These are phyloP conservation scores for Microplitis demolitor DNA, from an alignment of 1,140 invertebrate genomes.

Conservation along the genomic window DNA sequence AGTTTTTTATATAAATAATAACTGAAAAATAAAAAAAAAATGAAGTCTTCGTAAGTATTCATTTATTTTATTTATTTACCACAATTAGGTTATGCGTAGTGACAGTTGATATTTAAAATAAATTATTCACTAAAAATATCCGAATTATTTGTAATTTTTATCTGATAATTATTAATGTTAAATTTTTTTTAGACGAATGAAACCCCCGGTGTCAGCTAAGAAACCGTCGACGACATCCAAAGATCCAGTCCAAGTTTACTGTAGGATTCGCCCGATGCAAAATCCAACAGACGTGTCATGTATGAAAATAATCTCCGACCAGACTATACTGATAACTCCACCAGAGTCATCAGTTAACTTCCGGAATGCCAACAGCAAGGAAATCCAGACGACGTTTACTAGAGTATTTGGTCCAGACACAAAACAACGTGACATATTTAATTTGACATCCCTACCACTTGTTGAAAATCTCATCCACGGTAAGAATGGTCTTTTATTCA, in stretches of 20 bases:
- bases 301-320: conserved; percentile 74
- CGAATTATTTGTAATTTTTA: not conserved
- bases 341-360: conserved; percentile 69
- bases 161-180: not conserved
- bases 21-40: conserved; percentile 13
- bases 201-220: conserved; percentile 44
- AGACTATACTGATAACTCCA: conserved; percentile 71
- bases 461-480: conserved; percentile 80
- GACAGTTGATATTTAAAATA: not conserved
- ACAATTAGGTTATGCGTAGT: not conserved
- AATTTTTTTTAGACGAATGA: conserved; percentile 45
- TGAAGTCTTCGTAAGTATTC: conserved; percentile 42
- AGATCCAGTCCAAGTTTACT: conserved; percentile 86
- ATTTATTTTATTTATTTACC: conserved; percentile 3
- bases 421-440: conserved; percentile 85
- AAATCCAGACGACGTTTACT: conserved; percentile 79
- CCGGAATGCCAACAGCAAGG: conserved; percentile 68
- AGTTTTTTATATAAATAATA: not conserved
- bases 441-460: conserved; percentile 82
- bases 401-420: conserved; percentile 81
- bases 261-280: conserved; percentile 78
- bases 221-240: conserved; percentile 42
- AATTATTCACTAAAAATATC: not conserved
- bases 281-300: conserved; percentile 70
- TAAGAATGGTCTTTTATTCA: conserved; percentile 90